Evolutionary conservation across 1,140 invertebrate species (phyloP).

Genomic region (Diorhabda carinulata): DNA sequence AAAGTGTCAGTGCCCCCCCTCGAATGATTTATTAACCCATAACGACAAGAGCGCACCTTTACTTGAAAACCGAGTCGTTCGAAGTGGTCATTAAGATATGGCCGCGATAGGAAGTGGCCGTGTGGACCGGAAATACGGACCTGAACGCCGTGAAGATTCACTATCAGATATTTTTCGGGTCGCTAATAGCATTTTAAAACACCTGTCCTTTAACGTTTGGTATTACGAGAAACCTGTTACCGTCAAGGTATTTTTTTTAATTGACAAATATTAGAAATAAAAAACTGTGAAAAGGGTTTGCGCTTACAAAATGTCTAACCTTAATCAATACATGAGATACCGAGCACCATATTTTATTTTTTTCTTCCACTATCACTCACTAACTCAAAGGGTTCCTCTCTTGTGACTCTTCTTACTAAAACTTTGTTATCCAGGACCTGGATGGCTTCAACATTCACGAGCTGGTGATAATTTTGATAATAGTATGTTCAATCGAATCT

Average conservation of each 20-base stretch:
- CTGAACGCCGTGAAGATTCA: conserved; percentile 37
- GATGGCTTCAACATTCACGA: too few species aligned
- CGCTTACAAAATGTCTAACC: too few species aligned
- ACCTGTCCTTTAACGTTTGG: conserved; percentile 28
- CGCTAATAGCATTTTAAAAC: conserved; percentile 31
- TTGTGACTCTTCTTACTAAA: too few species aligned
- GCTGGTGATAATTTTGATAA: too few species aligned
- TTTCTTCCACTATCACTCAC: too few species aligned
- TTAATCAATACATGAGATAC: too few species aligned
- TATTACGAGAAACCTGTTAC: background rate
- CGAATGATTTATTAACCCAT: conserved; percentile 17
- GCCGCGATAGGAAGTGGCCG: conserved; percentile 32
- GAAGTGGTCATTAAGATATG: conserved; percentile 32
- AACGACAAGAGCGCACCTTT: conserved; percentile 26
- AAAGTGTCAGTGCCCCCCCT: conserved; percentile 14
- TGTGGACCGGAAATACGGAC: conserved; percentile 36
- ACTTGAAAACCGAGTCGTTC: conserved; percentile 27
- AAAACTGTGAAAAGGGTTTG: too few species aligned
- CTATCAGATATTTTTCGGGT: conserved; percentile 32
- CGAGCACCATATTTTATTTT: too few species aligned
- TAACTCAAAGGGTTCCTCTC: too few species aligned
- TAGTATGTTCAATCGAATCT: too few species aligned
- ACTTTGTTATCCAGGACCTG: too few species aligned
- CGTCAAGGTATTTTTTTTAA: background rate
- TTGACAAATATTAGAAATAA: too few species aligned